These are phyloP conservation scores for Pantherophis guttatus DNA, from an alignment of 2,113 vertebrate species.

Conservation along the genomic window DNA sequence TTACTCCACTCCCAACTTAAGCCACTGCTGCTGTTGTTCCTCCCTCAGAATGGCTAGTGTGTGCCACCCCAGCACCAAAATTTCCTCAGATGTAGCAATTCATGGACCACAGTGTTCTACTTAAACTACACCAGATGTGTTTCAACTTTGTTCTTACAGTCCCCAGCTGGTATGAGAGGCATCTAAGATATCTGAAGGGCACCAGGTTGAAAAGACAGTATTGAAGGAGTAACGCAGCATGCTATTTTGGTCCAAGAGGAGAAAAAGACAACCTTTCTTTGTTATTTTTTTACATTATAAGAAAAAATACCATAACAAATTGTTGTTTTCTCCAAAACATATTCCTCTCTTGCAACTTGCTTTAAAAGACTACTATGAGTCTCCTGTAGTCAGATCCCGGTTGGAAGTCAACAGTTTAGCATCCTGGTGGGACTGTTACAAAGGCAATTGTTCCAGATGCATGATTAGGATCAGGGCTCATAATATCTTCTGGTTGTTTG, in stretches of 20 bases:
- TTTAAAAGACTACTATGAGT: neutral
- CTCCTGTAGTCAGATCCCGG: neutral
- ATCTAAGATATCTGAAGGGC: neutral
- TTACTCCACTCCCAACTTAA: neutral
- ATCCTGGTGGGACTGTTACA: slow-evolving; percentile 24
- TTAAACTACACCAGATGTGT: neutral
- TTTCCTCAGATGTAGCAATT: neutral
- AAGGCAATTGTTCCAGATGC: neutral
- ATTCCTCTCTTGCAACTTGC: neutral
- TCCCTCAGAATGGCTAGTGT: neutral
- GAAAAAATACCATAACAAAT: neutral
- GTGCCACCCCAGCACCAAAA: neutral
- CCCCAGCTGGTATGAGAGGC: neutral
- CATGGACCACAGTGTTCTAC: neutral
- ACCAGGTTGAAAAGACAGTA: neutral
- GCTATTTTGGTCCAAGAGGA: neutral
- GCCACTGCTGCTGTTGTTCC: neutral
- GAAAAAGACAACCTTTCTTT: neutral
- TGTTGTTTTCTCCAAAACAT: neutral
- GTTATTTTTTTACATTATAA: neutral
- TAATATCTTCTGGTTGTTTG: neutral
- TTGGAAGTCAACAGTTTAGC: slow-evolving; percentile 38
- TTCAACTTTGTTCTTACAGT: neutral
- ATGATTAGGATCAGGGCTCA: neutral
- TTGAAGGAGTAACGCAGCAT: neutral